Conservation (phyloP, 2,113 vertebrate genomes). For the Gorsachius goisagi region DNA sequence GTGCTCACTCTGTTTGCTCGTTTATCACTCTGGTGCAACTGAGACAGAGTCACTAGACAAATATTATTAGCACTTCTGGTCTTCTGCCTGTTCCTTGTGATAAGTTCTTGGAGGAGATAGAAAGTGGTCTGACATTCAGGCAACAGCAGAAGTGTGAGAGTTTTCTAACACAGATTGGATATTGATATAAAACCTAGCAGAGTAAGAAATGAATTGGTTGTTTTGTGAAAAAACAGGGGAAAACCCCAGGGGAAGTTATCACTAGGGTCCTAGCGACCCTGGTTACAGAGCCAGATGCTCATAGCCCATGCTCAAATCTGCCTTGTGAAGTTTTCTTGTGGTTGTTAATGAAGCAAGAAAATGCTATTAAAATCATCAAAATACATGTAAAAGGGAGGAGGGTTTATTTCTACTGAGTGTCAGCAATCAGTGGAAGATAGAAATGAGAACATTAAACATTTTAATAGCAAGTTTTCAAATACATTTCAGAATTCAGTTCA, state of each 20-base stretch:
- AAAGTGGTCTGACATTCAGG: neutral
- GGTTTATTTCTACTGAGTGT: neutral
- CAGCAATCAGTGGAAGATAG: neutral
- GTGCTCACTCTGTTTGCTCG: neutral
- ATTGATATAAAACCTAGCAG: neutral
- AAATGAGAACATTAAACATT: neutral
- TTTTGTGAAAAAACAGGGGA: neutral
- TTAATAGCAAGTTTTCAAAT: neutral
- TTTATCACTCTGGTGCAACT: conserved; percentile 10
- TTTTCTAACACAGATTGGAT: neutral
- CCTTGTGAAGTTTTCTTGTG: neutral
- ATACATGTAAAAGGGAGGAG: neutral
- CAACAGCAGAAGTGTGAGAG: neutral
- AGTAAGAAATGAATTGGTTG: neutral
- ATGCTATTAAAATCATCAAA: neutral
- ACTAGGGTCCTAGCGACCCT: neutral
- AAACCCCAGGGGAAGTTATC: neutral
- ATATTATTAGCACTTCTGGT: neutral
- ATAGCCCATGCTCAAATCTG: neutral
- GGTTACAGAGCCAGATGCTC: neutral
- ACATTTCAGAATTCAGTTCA: neutral
- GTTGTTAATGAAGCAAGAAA: neutral
- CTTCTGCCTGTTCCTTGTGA: neutral
- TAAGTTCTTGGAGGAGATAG: neutral
- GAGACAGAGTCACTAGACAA: neutral